Conservation (phyloP, 2,113 vertebrate species). For the Muntiacus muntjak region DNA sequence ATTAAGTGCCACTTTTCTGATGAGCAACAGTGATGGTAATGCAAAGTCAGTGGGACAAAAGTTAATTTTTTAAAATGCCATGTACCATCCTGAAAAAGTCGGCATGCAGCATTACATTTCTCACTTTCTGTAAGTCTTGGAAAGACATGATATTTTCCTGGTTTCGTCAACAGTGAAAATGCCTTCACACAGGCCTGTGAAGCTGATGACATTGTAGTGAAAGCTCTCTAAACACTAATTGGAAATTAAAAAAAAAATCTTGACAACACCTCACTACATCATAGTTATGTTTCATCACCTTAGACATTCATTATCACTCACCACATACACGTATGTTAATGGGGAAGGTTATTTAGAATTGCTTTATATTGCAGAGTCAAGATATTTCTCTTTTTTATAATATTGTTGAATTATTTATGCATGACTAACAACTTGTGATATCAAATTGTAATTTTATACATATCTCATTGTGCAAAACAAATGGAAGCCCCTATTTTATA, state of each 20-base stretch:
- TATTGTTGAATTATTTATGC: constrained; percentile 38
- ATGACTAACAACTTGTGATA: constrained; percentile 20
- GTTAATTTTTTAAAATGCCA: constrained; percentile 54
- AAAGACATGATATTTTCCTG: constrained; percentile 62
- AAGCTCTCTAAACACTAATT: constrained; percentile 72
- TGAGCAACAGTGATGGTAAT: neutral
- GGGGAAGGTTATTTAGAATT: constrained; percentile 39
- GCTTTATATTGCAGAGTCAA: constrained; percentile 19
- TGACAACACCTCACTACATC: constrained; percentile 38
- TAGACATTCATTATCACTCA: constrained; percentile 40
- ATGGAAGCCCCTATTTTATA: neutral
- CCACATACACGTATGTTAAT: constrained; percentile 35
- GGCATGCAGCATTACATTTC: constrained; percentile 43
- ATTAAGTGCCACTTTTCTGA: neutral
- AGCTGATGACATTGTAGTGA: constrained; percentile 57
- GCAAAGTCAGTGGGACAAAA: constrained; percentile 48
- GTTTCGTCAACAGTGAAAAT: constrained; percentile 59
- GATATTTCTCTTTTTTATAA: constrained; percentile 2
- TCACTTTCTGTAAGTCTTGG: constrained; percentile 67
- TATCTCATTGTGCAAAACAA: constrained; percentile 16
- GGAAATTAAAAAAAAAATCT: constrained; percentile 53
- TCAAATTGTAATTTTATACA: constrained; percentile 20
- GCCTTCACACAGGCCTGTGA: constrained; percentile 41
- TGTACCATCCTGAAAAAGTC: constrained; percentile 34
- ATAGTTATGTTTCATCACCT: neutral